phyloP scores from a whole-genome alignment of 2,888 invertebrate species.

The Geophilus truncorum region DNA sequence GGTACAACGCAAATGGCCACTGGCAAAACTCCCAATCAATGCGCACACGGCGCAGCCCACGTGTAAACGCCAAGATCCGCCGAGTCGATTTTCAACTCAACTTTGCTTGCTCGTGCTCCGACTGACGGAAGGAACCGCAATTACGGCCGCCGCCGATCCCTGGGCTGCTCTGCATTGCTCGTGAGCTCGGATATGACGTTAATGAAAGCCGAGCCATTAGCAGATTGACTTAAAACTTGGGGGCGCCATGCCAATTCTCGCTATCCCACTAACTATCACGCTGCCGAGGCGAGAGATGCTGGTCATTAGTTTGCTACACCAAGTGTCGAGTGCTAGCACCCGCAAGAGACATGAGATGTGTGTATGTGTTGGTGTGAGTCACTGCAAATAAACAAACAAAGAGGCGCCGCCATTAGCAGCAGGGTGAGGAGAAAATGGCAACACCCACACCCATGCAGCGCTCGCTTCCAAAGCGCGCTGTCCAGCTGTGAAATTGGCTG shows the following conservation, averaged over 20 bases:
- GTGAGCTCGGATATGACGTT: background rate
- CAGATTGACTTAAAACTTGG: background rate
- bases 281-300: background rate
- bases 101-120: background rate
- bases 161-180: no score
- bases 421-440: background rate
- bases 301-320: background rate
- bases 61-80: background rate
- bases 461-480: background rate
- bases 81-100: background rate
- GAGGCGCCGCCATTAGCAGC: background rate
- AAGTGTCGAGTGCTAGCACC: background rate
- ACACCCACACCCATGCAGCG: background rate
- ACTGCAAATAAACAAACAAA: slow-evolving; percentile 11
- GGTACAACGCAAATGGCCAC: slow-evolving; percentile 32
- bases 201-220: background rate
- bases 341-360: background rate
- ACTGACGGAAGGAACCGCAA: slow-evolving; percentile 21
- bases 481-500: slow-evolving; percentile 3
- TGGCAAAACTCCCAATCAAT: slow-evolving; percentile 10
- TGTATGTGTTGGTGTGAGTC: background rate
- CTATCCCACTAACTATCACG: no score
- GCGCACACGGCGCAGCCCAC: no score
- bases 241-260: no score
- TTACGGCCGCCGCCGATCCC: background rate